Evolutionary conservation across 2,888 invertebrate genomes (phyloP).

Genomic region (Lysandra coridon): DNA sequence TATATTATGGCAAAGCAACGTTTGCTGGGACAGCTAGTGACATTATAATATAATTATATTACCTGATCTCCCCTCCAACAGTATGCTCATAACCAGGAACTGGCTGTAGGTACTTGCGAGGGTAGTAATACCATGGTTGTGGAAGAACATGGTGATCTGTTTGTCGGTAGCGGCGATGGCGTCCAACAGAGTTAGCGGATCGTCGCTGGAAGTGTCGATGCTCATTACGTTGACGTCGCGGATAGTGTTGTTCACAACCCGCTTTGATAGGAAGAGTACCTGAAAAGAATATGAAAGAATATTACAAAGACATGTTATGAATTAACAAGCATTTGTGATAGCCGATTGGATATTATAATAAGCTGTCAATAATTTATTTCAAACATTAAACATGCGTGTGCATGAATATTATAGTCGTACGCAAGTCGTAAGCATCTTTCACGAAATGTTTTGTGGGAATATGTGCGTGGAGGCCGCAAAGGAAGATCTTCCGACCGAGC

Average conservation of each 20-base stretch:
- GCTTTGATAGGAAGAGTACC: constrained; percentile 53
- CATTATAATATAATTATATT: constrained; percentile 26
- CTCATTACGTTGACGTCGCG: constrained; percentile 54
- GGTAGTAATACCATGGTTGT: constrained; percentile 69
- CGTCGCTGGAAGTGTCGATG: constrained; percentile 41
- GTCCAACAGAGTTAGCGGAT: constrained; percentile 52
- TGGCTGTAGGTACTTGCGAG: constrained; percentile 77
- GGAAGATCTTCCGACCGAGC: no score
- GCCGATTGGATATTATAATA: no score
- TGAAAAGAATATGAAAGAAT: constrained; percentile 43
- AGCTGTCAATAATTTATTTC: no score
- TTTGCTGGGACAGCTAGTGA: no score
- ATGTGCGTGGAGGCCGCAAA: no score
- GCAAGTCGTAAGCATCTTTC: no score
- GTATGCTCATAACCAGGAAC: constrained; percentile 75
- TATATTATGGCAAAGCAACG: no score
- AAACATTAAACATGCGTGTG: no score
- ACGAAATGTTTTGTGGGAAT: no score
- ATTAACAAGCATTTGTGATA: no score
- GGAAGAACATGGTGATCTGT: constrained; percentile 48
- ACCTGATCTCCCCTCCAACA: constrained; percentile 76
- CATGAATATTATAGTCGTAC: no score
- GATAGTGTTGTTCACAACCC: constrained; percentile 51
- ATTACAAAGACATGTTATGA: no score
- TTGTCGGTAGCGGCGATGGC: constrained; percentile 51